Base-by-base conservation (phyloP, 2,888 invertebrate genomes). In the Nomada lathburiana region DNA sequence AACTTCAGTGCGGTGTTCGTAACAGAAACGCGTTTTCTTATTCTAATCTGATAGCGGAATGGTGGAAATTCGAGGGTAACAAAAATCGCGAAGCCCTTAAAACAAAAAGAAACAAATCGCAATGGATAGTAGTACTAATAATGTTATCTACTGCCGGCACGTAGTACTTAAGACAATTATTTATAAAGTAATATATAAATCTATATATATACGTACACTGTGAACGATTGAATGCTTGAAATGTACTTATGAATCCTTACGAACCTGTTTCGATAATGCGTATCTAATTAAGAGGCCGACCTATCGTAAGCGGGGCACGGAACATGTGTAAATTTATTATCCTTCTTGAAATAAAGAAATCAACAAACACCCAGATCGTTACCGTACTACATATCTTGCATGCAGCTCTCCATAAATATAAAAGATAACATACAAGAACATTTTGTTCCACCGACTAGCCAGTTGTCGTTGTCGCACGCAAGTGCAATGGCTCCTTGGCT, bases 401-500 rank as follows among this genome's bases (percentile, higher is more conserved):
- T 23, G 18, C 44, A 47, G 23, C 47, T 50, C 23, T 18, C 11
- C 16, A 18, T 5, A 64, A 26, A 47, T 2, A 13, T 7, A 9
- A 52, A 52, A 26, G 16, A 65, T 71, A 64, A 53, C 44, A 62
- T 36, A 20, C 5, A 29, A 62, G 52, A 42, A 53, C 44, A 42
- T 47, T 47, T 13, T 16, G 47, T 47, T 57, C 36, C 36, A 5
- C 7, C 36, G 36, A 1, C 36, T 5, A 5, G 7, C 36, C 36
- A 7, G 20, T 60, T 55, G 44, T 62, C 64, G 20, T 62, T 10
- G 20, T 55, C 55, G 72, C 68, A 67, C 67, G 68, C 75, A 76
- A 77, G 83, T 84, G 76, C 86, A 86, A 86, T 67, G 83, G 62
- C 84, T 60, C 47, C 76, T 57, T n/a, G 57, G 11, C 44, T 55